Conservation (phyloP, 2,888 invertebrate genomes). For the Troides oblongomaculatus region DNA sequence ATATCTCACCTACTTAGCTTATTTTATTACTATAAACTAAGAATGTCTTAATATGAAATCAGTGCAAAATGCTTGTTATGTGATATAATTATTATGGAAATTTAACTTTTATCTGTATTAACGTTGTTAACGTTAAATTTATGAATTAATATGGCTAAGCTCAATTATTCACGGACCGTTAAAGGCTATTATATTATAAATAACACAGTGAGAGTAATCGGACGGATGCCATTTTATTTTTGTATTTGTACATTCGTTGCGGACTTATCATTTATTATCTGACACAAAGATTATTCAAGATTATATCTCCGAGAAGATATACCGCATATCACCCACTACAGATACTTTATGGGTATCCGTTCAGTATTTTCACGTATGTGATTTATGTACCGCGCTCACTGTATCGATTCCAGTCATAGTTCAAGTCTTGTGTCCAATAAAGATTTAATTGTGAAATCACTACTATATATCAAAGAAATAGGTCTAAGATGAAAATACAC, state of each 20-base stretch:
- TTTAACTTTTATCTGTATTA: not conserved
- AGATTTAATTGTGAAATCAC: not conserved
- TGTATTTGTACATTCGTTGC: not conserved
- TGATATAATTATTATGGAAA: not conserved
- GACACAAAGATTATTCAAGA: conserved; percentile 43
- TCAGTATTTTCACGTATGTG: conserved; percentile 6
- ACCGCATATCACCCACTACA: conserved; percentile 34
- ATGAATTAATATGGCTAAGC: not conserved
- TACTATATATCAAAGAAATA: not conserved
- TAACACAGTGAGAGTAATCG: conserved; percentile 1
- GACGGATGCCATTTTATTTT: conserved; percentile 9
- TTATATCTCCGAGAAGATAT: conserved; percentile 51
- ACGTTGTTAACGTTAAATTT: not conserved
- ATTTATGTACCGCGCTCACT: conserved; percentile 11
- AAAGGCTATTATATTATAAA: conserved; percentile 3
- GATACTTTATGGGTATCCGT: conserved; percentile 3
- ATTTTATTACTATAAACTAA: too few relatives aligned
- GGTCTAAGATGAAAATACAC: not conserved
- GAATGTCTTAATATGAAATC: too few relatives aligned
- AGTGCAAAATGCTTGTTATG: not conserved
- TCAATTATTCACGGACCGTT: conserved; percentile 4
- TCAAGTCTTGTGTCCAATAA: not conserved
- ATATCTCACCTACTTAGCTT: too few relatives aligned
- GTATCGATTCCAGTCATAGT: not conserved
- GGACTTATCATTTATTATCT: conserved; percentile 38